A percentile compares a stretch with the other conserved stretches of the same genome.
Conservation (phyloP, 2,888 invertebrate species). For the Polylopha cassiicola region DNA sequence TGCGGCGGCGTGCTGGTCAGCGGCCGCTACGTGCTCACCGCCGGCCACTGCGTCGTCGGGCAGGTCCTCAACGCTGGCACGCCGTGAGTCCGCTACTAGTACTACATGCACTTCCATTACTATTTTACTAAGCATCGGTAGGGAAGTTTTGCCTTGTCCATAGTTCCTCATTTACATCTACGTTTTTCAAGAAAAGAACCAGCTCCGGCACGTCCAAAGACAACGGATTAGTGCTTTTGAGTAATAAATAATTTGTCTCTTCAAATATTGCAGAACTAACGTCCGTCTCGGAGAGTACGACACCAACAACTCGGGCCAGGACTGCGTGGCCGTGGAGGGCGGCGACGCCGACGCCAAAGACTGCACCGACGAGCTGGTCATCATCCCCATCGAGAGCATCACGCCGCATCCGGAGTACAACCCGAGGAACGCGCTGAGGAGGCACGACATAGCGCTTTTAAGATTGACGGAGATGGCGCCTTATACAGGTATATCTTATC, state of each 20-base stretch:
- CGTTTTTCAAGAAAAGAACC: too few relatives aligned
- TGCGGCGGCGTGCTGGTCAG: slow-evolving; percentile 76
- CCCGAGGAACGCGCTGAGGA: slow-evolving; percentile 28
- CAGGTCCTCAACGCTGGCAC: slow-evolving; percentile 44
- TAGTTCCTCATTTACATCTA: too few relatives aligned
- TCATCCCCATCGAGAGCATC: slow-evolving; percentile 50
- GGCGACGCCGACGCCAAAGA: slow-evolving; percentile 36
- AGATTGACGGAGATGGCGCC: slow-evolving; percentile 51
- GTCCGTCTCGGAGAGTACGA: slow-evolving; percentile 70
- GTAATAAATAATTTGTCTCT: neutral
- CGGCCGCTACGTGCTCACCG: slow-evolving; percentile 70
- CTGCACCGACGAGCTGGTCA: slow-evolving; percentile 56
- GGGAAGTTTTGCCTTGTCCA: too few relatives aligned
- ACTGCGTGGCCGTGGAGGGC: slow-evolving; percentile 50
- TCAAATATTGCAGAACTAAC: slow-evolving; percentile 33
- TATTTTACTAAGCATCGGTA: too few relatives aligned
- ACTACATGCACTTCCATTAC: neutral
- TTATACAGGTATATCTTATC: slow-evolving; percentile 66
- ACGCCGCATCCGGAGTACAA: slow-evolving; percentile 62
- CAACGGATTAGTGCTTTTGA: too few relatives aligned
- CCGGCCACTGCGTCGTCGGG: slow-evolving; percentile 73
- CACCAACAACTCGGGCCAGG: slow-evolving; percentile 41
- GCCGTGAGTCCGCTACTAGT: slow-evolving; percentile 52
- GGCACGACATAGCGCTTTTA: slow-evolving; percentile 68
- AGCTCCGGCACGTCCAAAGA: too few relatives aligned